Evolutionary conservation across 2,888 invertebrate genomes (phyloP).

Genomic region (Melanophora roralis): DNA sequence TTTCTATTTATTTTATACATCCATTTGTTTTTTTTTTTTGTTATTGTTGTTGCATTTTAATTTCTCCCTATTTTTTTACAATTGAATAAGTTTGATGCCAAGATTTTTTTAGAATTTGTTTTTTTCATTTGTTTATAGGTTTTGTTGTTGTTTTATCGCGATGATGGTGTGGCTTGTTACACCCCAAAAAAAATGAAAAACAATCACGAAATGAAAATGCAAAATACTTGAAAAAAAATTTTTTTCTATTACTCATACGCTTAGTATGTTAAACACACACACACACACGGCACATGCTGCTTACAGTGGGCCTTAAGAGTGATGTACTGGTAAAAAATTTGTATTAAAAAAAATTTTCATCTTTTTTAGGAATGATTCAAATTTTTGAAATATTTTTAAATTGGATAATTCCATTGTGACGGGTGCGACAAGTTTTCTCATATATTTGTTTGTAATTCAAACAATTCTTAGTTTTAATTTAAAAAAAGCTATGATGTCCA

Average conservation of each 20-base stretch:
- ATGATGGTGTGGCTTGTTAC: conserved; percentile 37
- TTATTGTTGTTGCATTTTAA: conserved; percentile 26
- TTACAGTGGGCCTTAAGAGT: conserved; percentile 22
- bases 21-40: background rate
- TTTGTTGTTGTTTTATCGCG: conserved; percentile 5
- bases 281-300: background rate
- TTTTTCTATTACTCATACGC: conserved; percentile 57
- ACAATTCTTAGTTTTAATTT: no score
- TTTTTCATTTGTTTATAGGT: conserved; percentile 47
- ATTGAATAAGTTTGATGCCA: conserved; percentile 53
- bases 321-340: background rate
- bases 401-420: no score
- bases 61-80: conserved; percentile 53
- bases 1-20: background rate
- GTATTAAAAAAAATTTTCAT: background rate
- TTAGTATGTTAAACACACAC: conserved; percentile 42
- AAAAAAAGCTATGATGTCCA: no score
- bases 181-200: conserved; percentile 23
- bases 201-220: conserved; percentile 20
- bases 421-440: no score
- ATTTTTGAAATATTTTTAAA: no score
- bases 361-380: no score
- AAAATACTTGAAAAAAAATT: conserved; percentile 42
- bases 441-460: no score
- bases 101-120: conserved; percentile 44